phyloP scores from a whole-genome alignment of 2,113 vertebrate genomes.

The Fulica atra region DNA sequence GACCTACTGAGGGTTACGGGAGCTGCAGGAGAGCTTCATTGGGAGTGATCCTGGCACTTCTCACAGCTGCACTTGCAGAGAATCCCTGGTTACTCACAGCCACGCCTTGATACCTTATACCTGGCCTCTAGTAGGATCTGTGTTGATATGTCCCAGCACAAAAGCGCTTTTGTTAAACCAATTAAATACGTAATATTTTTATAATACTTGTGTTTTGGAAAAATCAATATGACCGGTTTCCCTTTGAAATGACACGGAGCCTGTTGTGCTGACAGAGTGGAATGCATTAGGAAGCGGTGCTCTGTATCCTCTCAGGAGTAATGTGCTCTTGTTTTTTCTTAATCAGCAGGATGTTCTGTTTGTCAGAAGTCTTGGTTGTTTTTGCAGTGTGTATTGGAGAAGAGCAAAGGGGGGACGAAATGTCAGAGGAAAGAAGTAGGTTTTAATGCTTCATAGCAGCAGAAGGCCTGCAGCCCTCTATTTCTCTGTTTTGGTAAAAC shows the following conservation, averaged over 20 bases:
- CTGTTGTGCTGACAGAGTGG: constrained; percentile 22
- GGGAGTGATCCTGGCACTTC: neutral
- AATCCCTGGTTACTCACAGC: neutral
- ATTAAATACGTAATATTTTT: constrained; percentile 40
- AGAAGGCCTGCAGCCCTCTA: neutral
- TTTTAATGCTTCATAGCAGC: neutral
- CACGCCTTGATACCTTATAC: neutral
- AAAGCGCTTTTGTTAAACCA: constrained; percentile 28
- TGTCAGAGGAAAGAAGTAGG: neutral
- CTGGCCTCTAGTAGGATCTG: neutral
- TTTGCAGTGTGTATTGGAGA: neutral
- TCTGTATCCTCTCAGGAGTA: constrained; percentile 21
- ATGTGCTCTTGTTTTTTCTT: constrained; percentile 18
- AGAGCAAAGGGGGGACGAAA: neutral
- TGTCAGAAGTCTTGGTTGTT: neutral
- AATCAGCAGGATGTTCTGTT: constrained; percentile 5
- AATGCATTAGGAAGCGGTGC: neutral
- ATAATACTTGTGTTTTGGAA: constrained; percentile 13
- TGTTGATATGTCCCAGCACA: neutral
- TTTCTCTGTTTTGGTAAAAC: neutral
- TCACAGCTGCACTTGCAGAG: neutral
- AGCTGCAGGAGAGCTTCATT: neutral
- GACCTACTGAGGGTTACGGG: neutral
- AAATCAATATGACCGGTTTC: constrained; percentile 15
- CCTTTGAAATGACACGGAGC: neutral